Evolutionary conservation across 2,797 vertebrate species (phyloP).

Genomic region (Cirrhinus mrigala): DNA sequence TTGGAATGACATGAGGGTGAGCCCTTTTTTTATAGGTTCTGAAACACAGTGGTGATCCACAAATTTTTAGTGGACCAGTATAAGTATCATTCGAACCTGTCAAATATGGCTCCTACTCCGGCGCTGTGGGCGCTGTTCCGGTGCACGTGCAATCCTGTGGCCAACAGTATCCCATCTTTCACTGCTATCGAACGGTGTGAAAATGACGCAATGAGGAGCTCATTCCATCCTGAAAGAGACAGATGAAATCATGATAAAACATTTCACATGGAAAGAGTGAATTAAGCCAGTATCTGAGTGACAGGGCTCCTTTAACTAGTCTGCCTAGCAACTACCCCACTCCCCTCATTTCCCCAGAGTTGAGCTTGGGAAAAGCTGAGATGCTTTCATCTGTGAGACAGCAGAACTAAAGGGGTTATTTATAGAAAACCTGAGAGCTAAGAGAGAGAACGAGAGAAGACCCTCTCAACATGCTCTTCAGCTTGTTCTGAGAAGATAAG

Average conservation of each 20-base stretch:
- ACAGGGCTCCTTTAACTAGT: conserved; percentile 81
- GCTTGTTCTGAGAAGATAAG: conserved; percentile 60
- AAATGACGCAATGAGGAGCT: conserved; percentile 97
- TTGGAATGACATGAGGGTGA: too few relatives aligned
- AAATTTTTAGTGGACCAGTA: not conserved
- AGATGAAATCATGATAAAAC: conserved; percentile 15
- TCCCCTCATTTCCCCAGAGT: conserved; percentile 68
- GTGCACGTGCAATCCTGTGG: conserved; percentile 95
- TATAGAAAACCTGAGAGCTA: conserved; percentile 79
- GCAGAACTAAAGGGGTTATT: conserved; percentile 83
- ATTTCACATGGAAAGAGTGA: not conserved
- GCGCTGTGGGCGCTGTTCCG: conserved; percentile 97
- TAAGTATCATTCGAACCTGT: conserved; percentile 82
- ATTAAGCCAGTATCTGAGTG: conserved; percentile 63
- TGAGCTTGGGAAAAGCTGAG: conserved; percentile 66
- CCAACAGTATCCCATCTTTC: conserved; percentile 95
- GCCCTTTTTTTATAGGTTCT: too few relatives aligned
- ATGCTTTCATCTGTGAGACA: conserved; percentile 82
- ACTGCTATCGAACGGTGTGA: conserved; percentile 96
- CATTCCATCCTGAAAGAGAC: conserved; percentile 90
- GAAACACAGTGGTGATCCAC: not conserved
- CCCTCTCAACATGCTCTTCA: conserved; percentile 58
- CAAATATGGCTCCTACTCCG: conserved; percentile 98
- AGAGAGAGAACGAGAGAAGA: conserved; percentile 61
- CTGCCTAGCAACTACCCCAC: conserved; percentile 77